Conservation (phyloP, 2,113 vertebrate species). For the Zosterops hypoxanthus region DNA sequence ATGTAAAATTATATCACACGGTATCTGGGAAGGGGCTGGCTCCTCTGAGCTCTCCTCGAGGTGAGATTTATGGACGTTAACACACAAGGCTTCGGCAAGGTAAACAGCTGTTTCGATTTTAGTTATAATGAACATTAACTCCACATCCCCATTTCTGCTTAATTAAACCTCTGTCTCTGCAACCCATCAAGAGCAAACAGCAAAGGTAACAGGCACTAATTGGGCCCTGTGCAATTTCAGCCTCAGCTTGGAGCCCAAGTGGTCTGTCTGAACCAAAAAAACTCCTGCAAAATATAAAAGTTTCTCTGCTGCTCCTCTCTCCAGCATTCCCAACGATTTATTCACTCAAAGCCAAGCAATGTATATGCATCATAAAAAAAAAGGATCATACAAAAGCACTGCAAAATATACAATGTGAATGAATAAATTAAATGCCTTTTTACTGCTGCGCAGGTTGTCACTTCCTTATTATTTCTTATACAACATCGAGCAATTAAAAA, state of each 20-base stretch:
- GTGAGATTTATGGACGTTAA: constrained; percentile 44
- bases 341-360: neutral
- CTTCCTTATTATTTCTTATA: neutral
- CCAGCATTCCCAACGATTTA: neutral
- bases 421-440: neutral
- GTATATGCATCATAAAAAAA: neutral
- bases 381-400: fast-evolving
- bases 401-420: neutral
- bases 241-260: neutral
- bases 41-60: neutral
- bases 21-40: neutral
- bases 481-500: neutral
- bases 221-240: constrained; percentile 36
- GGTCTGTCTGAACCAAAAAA: neutral
- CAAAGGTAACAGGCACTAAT: constrained; percentile 31
- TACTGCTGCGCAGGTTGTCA: neutral
- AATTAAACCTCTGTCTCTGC: constrained; percentile 57
- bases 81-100: neutral
- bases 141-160: constrained; percentile 47
- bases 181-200: constrained; percentile 17
- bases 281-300: neutral
- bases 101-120: constrained; percentile 62
- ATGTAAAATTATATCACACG: neutral
- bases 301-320: neutral
- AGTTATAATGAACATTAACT: constrained; percentile 61